Evolutionary conservation across 2,113 vertebrate genomes (phyloP), one percentile per base, ranked within the genome.

Genomic region (Egretta garzetta): DNA sequence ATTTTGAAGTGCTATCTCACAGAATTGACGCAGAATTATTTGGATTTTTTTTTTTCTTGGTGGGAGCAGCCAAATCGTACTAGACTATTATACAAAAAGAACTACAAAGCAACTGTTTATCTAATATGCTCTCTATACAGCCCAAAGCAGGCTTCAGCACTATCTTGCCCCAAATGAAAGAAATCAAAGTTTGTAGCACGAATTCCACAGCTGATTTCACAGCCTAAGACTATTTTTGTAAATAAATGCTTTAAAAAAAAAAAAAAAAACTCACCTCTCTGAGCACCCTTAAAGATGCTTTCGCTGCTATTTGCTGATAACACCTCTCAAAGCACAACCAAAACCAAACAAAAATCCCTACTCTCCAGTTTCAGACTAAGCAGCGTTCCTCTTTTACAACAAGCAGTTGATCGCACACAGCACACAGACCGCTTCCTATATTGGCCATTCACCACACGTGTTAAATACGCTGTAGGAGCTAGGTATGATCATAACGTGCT

Each of bases 381-480:
- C 14, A 22, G 15, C 5, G 8, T 17, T 90, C 28, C 50, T 71
- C 19, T 39, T 3, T 19, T 33, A 15, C 24, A 66, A 32, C 4
- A 24, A 76, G 67, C 10, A 50, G 19, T 0, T 50, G 41, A 64
- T 41, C 13, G 8, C 22, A 17, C 8, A 8, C 1, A 22, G 52
- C 27, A 14, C 66, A 60, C 21, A n/a, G 23, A 6, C 9, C 14
- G 5, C 49, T 45, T 56, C 56, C 35, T 14, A 3, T 7, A 27
- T 5, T 8, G 4, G 14, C 16, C 24, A 3, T 45, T 41, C 35
- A 17, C 39, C 35, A 18, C 2, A 14, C 22, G 53, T 16, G 19
- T 32, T 4, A 33, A 35, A 47, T 2, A 41, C 0, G 5, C 32
- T 33, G 32, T 4, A 73, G 32, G 14, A 80, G 12, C 2, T 19